Conservation (phyloP, 2,888 invertebrate species). For the Drosophila peninsularis region DNA sequence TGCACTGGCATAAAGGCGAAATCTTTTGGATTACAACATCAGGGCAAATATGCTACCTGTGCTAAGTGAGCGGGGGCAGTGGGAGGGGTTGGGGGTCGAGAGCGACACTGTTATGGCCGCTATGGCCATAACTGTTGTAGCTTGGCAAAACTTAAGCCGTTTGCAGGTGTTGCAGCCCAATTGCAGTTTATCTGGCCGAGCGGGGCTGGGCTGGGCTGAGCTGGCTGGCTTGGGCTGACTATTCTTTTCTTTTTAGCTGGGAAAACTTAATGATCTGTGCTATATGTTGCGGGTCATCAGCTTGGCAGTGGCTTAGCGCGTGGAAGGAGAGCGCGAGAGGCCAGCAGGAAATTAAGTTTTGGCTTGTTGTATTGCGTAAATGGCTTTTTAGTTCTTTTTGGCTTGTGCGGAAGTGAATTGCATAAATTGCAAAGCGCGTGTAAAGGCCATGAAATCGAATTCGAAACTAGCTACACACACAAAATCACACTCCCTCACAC, state of each 20-base stretch:
- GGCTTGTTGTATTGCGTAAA: conserved; percentile 76
- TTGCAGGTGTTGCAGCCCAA: conserved; percentile 77
- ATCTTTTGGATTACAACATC: conserved; percentile 74
- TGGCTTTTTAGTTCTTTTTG: conserved; percentile 71
- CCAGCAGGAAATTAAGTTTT: conserved; percentile 76
- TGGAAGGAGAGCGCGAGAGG: neutral
- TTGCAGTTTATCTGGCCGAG: conserved; percentile 74
- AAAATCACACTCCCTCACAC: neutral
- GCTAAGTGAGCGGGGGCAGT: neutral
- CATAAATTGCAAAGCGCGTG: conserved; percentile 78
- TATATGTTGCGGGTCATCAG: conserved; percentile 74
- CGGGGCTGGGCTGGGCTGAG: conserved; percentile 12
- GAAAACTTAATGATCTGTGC: conserved; percentile 75
- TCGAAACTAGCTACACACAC: conserved; percentile 61
- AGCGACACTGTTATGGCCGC: conserved; percentile 53
- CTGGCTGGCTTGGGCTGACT: neutral
- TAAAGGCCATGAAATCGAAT: conserved; percentile 79
- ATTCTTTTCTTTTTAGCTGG: conserved; percentile 32
- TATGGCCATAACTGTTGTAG: conserved; percentile 68
- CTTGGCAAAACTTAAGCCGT: conserved; percentile 70
- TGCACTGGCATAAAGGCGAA: conserved; percentile 65
- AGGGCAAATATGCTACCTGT: conserved; percentile 58
- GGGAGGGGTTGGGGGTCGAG: neutral
- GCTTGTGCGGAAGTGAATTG: conserved; percentile 71
- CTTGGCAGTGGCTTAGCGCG: conserved; percentile 18